Base-by-base conservation (phyloP, 2,888 invertebrate species). In the Ornithoptera alexandrae region DNA sequence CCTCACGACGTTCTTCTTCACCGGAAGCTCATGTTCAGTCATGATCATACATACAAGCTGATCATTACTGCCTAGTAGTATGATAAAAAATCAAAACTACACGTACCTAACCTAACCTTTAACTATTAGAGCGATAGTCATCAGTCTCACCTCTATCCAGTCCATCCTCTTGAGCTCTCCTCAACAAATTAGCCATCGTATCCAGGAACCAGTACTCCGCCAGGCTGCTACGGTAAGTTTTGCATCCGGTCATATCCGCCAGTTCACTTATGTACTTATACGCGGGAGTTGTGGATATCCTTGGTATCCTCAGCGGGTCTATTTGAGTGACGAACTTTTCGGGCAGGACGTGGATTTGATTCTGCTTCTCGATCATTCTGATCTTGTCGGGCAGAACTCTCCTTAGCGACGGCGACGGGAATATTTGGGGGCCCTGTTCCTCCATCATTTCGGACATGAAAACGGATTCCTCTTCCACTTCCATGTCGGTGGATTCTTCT, bases 191-290 rank as follows among this genome's bases (percentile, higher is more conserved):
- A 0, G 93, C 90, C 71, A 94, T 39, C 0, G 89, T 92, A 56
- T 93, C 93, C 75, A 94, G 74, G 68, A 94, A 92, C 94, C 94
- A 94, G 76, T 80, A 93, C 67, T 93, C 92, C 0, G 92, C 87
- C 68, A 93, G 74, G 67, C 90, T 93, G 22, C 80, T 87, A 67
- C 78, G 84, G 68, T 89, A 93, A 59, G 81, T 79, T 2, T 71
- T 80, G 59, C 93, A 89, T 0, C 91, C 93, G 0, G 91, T 80
- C 24, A 89, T 72, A 0, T 84, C 79, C 0, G 84, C 93, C 67
- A 93, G 73, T 5, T 84, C 78, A n/a, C 89, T 89, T 8, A 92
- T 92, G 70, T 87, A 90, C 71, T 79, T 85, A 74, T 86, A 83
- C 18, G 79, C 85, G 0, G 88, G 75, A 0, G 89, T 90, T 0